Base-by-base conservation (phyloP, 1,140 invertebrate genomes). In the Goniozus legneri region DNA sequence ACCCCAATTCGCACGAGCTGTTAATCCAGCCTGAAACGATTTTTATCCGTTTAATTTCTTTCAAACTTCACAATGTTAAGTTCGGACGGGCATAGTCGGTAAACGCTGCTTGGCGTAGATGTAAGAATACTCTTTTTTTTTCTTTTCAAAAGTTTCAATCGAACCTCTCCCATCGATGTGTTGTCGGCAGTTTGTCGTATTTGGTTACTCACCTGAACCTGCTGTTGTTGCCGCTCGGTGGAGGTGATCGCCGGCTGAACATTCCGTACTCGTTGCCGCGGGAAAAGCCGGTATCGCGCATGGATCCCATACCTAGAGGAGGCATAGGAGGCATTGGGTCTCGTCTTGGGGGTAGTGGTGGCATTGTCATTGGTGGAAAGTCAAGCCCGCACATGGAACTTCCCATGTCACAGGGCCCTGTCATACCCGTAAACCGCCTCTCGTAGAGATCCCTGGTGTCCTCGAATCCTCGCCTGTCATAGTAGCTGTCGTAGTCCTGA, bases 401-500 rank as follows among this genome's bases (percentile, higher is more conserved):
- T 75, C 81, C 67, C 69, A 82, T 76, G 58, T 82, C 76, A 36
- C 82, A 77, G 38, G 79, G 77, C 32, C 82, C 81, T 47, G 73
- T 73, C 71, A 84, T 79, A 49, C 78, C 77, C 6, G 86, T 82
- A 70, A 89, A 89, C 40, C 88, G 81, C 48, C 88, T 81, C 62
- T 90, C 88, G 67, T 88, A 90, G 51, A 89, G 61, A 54, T 90
- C 87, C 19, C 87, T 78, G 1, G 84, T 81, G 51, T 88, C 86
- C 55, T 89, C 87, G 61, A 86, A 89, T 16, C 80, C 76, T 32
- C 77, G 69, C 37, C 87, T 79, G 58, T 90, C 88, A 75, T 89
- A 89, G 73, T 89, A 91, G 35, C 81, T 80, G 70, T 91, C 87
- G 58, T 89, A 89, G 14, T 89, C 87, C 86, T 90, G 75, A 49